Evolutionary conservation across 2,888 invertebrate genomes (phyloP).

Genomic region (Leptopilina myrica): DNA sequence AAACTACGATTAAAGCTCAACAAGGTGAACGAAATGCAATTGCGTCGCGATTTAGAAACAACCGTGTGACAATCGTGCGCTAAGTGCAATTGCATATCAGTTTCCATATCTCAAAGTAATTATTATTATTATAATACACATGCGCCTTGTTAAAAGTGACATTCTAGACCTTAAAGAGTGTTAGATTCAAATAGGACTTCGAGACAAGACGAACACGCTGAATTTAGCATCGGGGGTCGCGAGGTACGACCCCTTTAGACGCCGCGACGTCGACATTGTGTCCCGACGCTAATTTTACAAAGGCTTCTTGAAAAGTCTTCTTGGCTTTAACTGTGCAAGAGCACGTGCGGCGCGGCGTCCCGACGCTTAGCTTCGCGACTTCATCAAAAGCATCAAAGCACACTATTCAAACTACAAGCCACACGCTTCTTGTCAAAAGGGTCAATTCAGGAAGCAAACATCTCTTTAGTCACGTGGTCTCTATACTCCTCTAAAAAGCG

Average conservation of each 20-base stretch:
- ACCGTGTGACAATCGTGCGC: constrained; percentile 41
- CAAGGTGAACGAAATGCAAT: too few relatives aligned
- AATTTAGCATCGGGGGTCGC: constrained; percentile 74
- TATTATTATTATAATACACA: too few relatives aligned
- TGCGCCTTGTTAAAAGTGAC: constrained; percentile 51
- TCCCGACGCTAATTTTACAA: constrained; percentile 76
- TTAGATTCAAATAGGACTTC: constrained; percentile 46
- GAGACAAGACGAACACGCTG: constrained; percentile 57
- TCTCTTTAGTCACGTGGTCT: background rate
- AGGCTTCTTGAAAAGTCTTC: constrained; percentile 59
- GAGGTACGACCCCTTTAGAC: constrained; percentile 72
- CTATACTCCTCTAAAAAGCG: background rate
- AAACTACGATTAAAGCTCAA: too few relatives aligned
- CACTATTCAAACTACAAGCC: constrained; percentile 10
- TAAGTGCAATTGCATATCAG: constrained; percentile 53
- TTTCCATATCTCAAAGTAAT: too few relatives aligned
- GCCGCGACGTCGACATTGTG: constrained; percentile 75
- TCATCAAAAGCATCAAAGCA: constrained; percentile 36
- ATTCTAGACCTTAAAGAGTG: constrained; percentile 46
- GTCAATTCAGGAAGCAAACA: constrained; percentile 24
- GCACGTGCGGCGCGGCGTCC: constrained; percentile 54
- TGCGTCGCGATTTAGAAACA: too few relatives aligned
- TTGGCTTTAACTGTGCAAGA: constrained; percentile 42
- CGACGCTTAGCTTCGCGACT: constrained; percentile 53
- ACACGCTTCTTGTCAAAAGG: background rate